phyloP scores from a whole-genome alignment of 1,140 invertebrate genomes.

The Antheraea mylitta region DNA sequence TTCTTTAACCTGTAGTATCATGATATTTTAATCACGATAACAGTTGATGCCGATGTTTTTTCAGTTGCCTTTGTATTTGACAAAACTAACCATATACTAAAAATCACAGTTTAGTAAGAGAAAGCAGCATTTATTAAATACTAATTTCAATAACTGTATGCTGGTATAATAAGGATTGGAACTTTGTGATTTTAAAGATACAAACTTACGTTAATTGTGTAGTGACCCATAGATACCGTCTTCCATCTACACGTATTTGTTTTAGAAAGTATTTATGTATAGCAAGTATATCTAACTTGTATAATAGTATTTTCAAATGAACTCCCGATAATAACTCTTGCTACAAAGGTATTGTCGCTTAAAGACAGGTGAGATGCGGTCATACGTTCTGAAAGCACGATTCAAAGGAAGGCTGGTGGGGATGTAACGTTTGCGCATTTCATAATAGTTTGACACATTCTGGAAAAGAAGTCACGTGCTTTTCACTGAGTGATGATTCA shows the following conservation, averaged over 20 bases:
- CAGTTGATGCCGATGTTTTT: no score
- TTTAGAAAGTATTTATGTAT: not conserved
- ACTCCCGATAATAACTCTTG: not conserved
- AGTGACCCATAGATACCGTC: not conserved
- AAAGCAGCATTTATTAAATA: no score
- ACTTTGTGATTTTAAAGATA: no score
- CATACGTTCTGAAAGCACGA: not conserved
- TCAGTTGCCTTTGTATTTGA: no score
- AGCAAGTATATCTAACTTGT: not conserved
- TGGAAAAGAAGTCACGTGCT: constrained; percentile 4
- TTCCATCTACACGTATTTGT: not conserved
- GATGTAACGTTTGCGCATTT: constrained; percentile 10
- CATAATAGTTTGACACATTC: constrained; percentile 4
- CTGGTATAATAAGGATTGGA: no score
- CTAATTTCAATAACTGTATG: no score
- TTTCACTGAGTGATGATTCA: not conserved
- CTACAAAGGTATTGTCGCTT: not conserved
- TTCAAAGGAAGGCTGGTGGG: not conserved
- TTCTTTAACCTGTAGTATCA: no score
- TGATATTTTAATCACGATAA: no score
- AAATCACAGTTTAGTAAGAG: no score
- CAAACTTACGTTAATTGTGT: not conserved
- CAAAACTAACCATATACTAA: no score
- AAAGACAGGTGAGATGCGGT: not conserved
- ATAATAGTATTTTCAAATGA: not conserved